phyloP scores from a whole-genome alignment of 2,113 vertebrate genomes.

The Cephalopholis sonnerati region DNA sequence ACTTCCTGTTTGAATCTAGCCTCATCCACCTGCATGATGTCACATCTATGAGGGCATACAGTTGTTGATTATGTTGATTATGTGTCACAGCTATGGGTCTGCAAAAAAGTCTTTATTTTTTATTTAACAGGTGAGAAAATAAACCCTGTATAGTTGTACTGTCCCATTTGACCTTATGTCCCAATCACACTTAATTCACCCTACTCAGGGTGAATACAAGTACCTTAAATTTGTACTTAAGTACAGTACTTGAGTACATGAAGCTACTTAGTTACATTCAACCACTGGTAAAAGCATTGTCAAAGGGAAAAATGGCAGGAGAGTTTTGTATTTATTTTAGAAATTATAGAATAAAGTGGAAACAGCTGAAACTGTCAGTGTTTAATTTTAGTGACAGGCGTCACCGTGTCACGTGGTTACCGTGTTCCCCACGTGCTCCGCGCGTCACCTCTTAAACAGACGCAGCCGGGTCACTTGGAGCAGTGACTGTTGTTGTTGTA shows the following conservation, averaged over 20 bases:
- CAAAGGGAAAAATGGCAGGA: too few species aligned
- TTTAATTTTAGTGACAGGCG: too few species aligned
- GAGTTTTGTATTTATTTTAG: too few species aligned
- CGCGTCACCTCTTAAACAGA: constrained; percentile 27
- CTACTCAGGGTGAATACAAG: too few species aligned
- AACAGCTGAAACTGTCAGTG: too few species aligned
- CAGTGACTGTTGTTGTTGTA: constrained; percentile 20
- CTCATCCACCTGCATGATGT: neutral
- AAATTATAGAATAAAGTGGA: too few species aligned
- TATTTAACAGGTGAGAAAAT: neutral
- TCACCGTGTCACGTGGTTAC: constrained; percentile 34
- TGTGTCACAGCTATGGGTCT: neutral
- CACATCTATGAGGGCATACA: neutral
- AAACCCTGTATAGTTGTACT: neutral
- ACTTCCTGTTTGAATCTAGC: neutral
- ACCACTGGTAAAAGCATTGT: too few species aligned
- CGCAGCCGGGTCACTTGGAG: neutral
- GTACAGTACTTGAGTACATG: too few species aligned
- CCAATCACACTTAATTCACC: neutral
- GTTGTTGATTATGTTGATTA: neutral
- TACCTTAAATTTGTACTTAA: too few species aligned
- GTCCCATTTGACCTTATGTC: neutral
- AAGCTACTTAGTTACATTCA: too few species aligned
- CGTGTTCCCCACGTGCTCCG: constrained; percentile 56
- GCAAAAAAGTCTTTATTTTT: too few species aligned